Evolutionary conservation across 2,888 invertebrate genomes (phyloP).

Genomic region (Clistopyga incitator): DNA sequence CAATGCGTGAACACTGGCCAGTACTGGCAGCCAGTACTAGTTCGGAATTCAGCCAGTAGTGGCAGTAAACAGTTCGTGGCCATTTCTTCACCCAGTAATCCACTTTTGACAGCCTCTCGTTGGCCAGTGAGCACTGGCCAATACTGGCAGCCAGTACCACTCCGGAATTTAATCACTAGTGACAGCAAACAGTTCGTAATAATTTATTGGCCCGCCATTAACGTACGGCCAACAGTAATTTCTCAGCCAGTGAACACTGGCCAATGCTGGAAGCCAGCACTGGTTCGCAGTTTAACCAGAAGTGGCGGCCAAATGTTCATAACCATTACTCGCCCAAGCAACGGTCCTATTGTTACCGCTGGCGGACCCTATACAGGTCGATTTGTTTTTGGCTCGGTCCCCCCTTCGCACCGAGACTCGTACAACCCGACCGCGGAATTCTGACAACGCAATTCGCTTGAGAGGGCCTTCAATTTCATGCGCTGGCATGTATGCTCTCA

Average conservation of each 20-base stretch:
- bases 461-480: conserved; percentile 46
- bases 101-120: too few species aligned
- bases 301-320: not conserved
- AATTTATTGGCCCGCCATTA: not conserved
- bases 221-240: not conserved
- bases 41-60: too few species aligned
- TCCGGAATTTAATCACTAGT: too few species aligned
- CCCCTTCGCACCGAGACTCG: conserved; percentile 18
- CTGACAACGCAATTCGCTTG: conserved; percentile 52
- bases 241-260: not conserved
- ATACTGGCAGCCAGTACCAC: too few species aligned
- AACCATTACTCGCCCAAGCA: not conserved
- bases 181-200: too few species aligned
- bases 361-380: too few species aligned
- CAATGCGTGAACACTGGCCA: too few species aligned
- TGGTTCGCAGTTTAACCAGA: not conserved
- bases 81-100: too few species aligned
- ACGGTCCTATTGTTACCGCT: too few species aligned
- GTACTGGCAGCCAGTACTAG: too few species aligned
- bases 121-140: too few species aligned
- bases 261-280: conserved; percentile 1
- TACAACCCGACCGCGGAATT: conserved; percentile 53
- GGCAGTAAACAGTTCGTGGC: too few species aligned
- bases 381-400: not conserved
- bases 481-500: not conserved